Base-by-base conservation (phyloP, 2,888 invertebrate genomes). In the Mechanitis messenoides region DNA sequence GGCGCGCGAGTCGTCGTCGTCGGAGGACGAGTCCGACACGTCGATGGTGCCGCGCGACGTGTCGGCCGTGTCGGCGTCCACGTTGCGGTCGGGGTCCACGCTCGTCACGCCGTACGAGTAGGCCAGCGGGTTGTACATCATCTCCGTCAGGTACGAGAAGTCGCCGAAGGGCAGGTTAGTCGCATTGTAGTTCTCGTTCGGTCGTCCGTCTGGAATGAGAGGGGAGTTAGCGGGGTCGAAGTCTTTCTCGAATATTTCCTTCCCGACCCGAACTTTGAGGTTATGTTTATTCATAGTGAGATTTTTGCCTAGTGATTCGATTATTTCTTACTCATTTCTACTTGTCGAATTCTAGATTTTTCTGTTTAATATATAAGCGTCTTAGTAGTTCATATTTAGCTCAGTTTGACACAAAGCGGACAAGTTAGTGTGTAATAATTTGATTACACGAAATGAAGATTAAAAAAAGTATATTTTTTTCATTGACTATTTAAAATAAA, bases 171-270 rank as follows among this genome's bases (percentile, higher is more conserved):
- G 91, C 7, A 91, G 80, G 71, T 91, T 90, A 7, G 87, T 88
- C n/a, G 87, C 89, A 70, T 90, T 90, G 81, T 90, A 91, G 80
- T 90, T 91, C 69, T 91, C 90, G 75, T 90, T 89, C 62, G 90
- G 89, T 50, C 90, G 83, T 55, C 87, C 87, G 69, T 89, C 89
- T 90, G 84, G 11, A 68, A 68, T n/a, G 7, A 5, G 46, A 9
- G 20, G n/a, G 47, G 28, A 2, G 11, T 45, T 7, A n/a, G 2
- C 45, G n/a, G 33, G 3, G 50, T 31, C 11, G 50, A 31, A 31
- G 31, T 50, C 31, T 28, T 6, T 31, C 9, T 31, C 50, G 11
- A 11, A 9, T 28, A 28, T 35, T 12, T 1, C 33, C 6, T 1
- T 28, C 45, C 53, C 45, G 3, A 50, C 28, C 50, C 20, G 11